Percentiles rank a stretch among this genome's conserved stretches.
Evolutionary conservation across 2,888 invertebrate genomes (phyloP).

Genomic region (Alentia gelatinosa): DNA sequence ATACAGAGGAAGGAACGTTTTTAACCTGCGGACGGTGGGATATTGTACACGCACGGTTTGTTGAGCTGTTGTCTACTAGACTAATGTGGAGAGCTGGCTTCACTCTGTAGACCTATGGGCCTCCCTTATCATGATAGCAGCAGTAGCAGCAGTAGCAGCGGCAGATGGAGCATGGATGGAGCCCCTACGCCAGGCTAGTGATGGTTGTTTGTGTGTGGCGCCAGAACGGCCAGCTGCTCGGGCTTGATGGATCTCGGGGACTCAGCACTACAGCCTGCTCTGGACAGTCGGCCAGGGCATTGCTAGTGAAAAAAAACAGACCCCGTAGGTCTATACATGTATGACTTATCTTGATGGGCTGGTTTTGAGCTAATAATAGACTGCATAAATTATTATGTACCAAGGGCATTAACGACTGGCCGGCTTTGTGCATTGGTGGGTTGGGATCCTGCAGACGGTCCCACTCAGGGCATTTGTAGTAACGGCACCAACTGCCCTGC

Average conservation of each 20-base stretch:
- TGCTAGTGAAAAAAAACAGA: neutral
- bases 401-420: neutral
- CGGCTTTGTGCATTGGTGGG: neutral
- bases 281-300: neutral
- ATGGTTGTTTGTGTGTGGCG: constrained; percentile 43
- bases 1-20: neutral
- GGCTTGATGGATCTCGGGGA: neutral
- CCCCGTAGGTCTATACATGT: neutral
- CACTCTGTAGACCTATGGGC: neutral
- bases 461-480: neutral
- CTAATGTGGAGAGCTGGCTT: neutral
- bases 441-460: neutral
- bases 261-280: neutral
- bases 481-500: neutral
- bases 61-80: constrained; percentile 1
- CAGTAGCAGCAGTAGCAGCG: constrained; percentile 1
- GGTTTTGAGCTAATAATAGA: neutral
- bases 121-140: constrained; percentile 39
- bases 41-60: neutral
- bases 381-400: neutral
- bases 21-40: neutral
- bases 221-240: neutral
- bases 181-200: neutral
- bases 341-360: neutral
- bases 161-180: constrained; percentile 34